These are phyloP conservation scores for Oopsacas minuta DNA, from an alignment of 37 sponge, comb jelly and placozoan species.

Conservation along the genomic window DNA sequence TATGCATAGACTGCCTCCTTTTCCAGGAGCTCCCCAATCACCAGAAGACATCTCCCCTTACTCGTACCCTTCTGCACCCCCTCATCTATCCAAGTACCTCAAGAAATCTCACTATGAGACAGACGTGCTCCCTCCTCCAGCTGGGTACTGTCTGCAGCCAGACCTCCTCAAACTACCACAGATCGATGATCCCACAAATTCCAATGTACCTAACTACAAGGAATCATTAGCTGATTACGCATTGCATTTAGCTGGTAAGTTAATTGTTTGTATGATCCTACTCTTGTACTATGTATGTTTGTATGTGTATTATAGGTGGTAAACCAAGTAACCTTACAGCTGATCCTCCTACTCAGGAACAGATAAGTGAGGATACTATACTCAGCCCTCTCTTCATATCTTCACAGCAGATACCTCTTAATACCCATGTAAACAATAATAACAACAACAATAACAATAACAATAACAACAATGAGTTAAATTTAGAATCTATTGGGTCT, in stretches of 20 bases:
- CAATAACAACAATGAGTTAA: not conserved
- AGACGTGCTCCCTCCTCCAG: not conserved
- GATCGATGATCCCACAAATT: not conserved
- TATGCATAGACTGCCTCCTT: not conserved
- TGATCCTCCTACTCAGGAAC: not conserved
- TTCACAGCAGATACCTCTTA: not conserved
- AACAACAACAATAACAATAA: constrained; percentile 7
- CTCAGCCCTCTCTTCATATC: not conserved
- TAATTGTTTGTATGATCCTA: too few relatives aligned
- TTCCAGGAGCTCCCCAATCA: not conserved
- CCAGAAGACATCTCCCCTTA: not conserved
- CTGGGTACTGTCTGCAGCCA: not conserved
- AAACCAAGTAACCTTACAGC: not conserved
- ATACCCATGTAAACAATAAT: not conserved
- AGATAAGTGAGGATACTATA: not conserved
- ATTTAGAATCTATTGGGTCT: not conserved
- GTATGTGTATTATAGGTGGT: too few relatives aligned
- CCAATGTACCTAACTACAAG: constrained; percentile 7
- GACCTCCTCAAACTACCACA: not conserved
- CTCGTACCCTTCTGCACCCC: not conserved
- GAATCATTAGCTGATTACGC: not conserved
- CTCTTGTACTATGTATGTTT: too few relatives aligned
- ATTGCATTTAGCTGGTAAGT: not conserved
- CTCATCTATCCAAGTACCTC: not conserved
- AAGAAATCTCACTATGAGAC: not conserved